Evolutionary conservation across 2,113 vertebrate genomes (phyloP), one percentile per base, ranked within the genome.

Genomic region (Climacteris rufus): DNA sequence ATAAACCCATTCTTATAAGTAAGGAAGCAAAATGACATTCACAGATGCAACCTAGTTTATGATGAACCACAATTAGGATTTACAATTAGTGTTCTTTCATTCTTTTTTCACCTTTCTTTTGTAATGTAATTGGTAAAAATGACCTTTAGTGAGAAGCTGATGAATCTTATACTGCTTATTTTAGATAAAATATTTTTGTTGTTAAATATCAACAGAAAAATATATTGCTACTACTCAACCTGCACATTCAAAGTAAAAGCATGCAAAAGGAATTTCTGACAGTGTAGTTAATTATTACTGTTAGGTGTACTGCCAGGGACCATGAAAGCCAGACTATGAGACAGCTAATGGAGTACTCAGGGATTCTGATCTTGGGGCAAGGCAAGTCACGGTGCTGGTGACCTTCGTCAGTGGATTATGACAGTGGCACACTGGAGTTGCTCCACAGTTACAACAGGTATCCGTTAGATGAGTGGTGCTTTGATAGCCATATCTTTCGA

Each of bases 111-210:
- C 30, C 47, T n/a, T 50, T 40, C 25, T 85, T 89, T 95, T 68
- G 69, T 91, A 93, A 96, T 47, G 24, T 88, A 91, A 74, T 90
- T 75, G 31, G 42, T 89, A 59, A 83, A 83, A 95, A 83, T 60
- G 33, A 96, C 70, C 64, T 93, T 92, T 81, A 63, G 17, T 2
- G 1, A 91, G 77, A 93, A 75, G 65, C 44, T 90, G 60, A 94
- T 93, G 66, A 92, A 92, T 54, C 56, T 94, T 80, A 44, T 24
- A 56, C 7, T 71, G 15, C 30, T 84, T 69, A 59, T 90, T 93
- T 87, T 15, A 64, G 25, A 66, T 6, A 93, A 90, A 84, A 2
- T 75, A 64, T 56, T 75, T 82, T 97, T 47, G 91, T 16, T 83
- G 60, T 40, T 80, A 92, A 95, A 91, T 63, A 78, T 50, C 65